Evolutionary conservation across 2,797 vertebrate genomes (phyloP).

Genomic region (Phataginus tricuspis): DNA sequence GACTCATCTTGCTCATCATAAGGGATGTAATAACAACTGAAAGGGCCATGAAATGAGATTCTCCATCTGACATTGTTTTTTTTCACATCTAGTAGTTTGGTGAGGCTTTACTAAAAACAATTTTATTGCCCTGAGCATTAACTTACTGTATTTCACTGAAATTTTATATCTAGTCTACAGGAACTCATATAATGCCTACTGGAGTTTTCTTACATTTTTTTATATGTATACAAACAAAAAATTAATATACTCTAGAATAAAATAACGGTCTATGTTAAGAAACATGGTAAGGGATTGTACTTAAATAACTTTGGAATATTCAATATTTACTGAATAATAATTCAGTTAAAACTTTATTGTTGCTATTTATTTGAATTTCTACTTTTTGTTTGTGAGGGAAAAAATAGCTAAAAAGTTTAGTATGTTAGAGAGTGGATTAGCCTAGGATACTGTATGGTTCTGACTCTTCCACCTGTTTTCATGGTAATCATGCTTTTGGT

Average conservation of each 20-base stretch:
- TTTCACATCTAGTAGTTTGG: background rate
- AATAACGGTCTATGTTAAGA: background rate
- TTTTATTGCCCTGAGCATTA: background rate
- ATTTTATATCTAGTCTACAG: slow-evolving; percentile 1
- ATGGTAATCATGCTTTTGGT: background rate
- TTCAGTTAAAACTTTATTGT: background rate
- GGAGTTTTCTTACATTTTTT: background rate
- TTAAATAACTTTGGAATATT: slow-evolving; percentile 19
- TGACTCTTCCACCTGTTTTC: rapidly evolving
- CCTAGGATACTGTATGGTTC: background rate
- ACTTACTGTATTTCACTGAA: slow-evolving; percentile 6
- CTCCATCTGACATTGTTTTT: background rate
- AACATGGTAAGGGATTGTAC: background rate
- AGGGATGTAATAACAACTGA: background rate
- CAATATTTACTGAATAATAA: background rate
- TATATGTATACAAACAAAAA: background rate
- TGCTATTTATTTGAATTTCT: background rate
- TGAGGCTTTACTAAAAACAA: background rate
- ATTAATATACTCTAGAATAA: background rate
- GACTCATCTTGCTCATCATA: background rate
- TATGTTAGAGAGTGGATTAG: background rate
- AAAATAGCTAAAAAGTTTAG: background rate
- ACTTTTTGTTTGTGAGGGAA: background rate
- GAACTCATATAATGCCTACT: background rate
- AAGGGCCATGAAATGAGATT: background rate